Percentiles rank a stretch among this genome's conserved stretches.
Conservation (phyloP, 2,113 vertebrate species). For the Elaphurus davidianus region DNA sequence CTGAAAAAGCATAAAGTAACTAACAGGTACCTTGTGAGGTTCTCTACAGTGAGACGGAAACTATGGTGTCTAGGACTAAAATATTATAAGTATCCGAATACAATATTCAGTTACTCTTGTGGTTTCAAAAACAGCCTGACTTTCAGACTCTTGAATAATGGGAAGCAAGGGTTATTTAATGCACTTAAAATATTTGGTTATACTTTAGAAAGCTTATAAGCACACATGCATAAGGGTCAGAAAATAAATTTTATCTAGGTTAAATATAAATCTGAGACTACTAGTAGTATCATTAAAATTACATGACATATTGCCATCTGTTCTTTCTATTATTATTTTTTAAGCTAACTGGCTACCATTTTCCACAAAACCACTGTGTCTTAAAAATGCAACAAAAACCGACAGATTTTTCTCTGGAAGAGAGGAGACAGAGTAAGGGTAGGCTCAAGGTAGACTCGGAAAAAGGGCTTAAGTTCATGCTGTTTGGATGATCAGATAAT, state of each 20-base stretch:
- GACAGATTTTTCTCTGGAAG: not conserved
- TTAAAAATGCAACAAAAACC: conserved; percentile 6
- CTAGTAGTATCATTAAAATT: not conserved
- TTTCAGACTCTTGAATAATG: not conserved
- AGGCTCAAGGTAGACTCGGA: not conserved
- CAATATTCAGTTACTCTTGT: not conserved
- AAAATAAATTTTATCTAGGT: conserved; percentile 16
- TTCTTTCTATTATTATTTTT: not conserved
- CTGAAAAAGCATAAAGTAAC: not conserved
- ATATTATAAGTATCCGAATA: not conserved
- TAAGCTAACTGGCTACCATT: not conserved
- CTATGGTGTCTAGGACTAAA: not conserved
- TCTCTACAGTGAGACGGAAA: not conserved
- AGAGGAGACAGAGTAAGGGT: not conserved
- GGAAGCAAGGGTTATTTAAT: not conserved
- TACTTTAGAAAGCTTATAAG: conserved; percentile 37
- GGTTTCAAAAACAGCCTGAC: not conserved
- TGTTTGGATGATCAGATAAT: not conserved
- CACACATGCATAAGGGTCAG: not conserved
- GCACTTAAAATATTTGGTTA: not conserved
- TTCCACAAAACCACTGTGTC: not conserved
- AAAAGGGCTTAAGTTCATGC: not conserved
- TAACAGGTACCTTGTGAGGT: not conserved
- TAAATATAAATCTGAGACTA: conserved; percentile 10
- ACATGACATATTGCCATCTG: not conserved